Conservation (phyloP, 2,888 invertebrate species). For the Magallana nippona region DNA sequence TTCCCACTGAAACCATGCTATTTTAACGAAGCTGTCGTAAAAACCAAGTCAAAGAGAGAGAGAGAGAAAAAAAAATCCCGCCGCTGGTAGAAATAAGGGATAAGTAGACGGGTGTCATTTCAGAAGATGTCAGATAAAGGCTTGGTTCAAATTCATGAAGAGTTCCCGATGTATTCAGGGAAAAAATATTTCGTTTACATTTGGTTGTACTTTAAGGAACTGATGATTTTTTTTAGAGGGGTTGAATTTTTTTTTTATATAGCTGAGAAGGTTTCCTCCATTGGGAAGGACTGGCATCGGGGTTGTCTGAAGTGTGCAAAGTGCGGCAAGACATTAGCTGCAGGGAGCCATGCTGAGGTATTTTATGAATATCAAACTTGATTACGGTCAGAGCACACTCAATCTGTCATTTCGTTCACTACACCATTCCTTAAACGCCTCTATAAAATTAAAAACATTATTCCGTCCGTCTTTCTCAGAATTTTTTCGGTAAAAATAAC, state of each 20-base stretch:
- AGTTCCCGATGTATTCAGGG: background rate
- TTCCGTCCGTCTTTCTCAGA: no score
- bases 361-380: background rate
- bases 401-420: no score
- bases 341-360: conserved; percentile 78
- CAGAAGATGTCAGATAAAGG: background rate
- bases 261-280: conserved; percentile 77
- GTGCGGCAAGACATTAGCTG: conserved; percentile 74
- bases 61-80: background rate
- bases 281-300: conserved; percentile 78
- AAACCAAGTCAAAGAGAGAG: background rate
- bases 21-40: conserved; percentile 2
- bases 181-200: background rate
- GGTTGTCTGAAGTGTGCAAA: conserved; percentile 75
- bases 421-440: background rate
- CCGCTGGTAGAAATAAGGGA: background rate
- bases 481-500: no score
- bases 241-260: background rate
- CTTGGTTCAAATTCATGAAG: conserved; percentile 19
- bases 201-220: background rate
- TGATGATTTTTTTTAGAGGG: no score
- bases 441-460: no score
- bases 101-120: background rate
- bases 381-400: background rate
- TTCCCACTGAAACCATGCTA: conserved; percentile 28